Percentiles rank a stretch among this genome's conserved stretches.
These are phyloP conservation scores for Rhopilema esculentum DNA, from an alignment of 30 jellyfish, hydroid and myxozoan species.

Conservation along the genomic window DNA sequence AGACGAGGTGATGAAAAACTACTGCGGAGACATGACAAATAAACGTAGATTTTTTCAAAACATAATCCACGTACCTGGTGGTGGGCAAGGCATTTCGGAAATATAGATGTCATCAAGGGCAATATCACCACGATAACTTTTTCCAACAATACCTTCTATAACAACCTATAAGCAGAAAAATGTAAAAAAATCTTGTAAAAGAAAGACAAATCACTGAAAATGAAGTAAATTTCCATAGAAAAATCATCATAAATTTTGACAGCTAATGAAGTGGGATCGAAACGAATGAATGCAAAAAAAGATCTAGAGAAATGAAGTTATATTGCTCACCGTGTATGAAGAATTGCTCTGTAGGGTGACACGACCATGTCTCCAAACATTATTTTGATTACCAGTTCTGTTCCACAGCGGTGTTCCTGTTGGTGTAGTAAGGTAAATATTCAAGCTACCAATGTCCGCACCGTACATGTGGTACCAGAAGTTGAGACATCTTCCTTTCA, in stretches of 20 bases:
- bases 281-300: neutral
- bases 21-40: too few relatives aligned
- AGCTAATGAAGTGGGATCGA: neutral
- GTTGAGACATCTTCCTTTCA: constrained; percentile 84
- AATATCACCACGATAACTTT: constrained; percentile 88
- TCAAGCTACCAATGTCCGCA: constrained; percentile 78
- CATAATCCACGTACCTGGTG: constrained; percentile 59
- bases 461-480: constrained; percentile 99
- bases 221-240: neutral
- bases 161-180: constrained; percentile 45
- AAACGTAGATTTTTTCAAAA: neutral
- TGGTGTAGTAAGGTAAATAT: constrained; percentile 67
- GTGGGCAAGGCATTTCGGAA: constrained; percentile 72
- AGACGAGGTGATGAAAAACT: too few relatives aligned
- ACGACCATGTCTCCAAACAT: constrained; percentile 95
- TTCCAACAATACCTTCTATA: constrained; percentile 93
- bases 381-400: constrained; percentile 93
- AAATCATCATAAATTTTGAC: neutral
- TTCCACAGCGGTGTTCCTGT: constrained; percentile 84
- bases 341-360: constrained; percentile 69
- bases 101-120: constrained; percentile 93
- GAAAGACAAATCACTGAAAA: neutral
- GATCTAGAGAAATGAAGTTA: neutral
- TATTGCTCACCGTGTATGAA: neutral
- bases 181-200: neutral